These are phyloP conservation scores for Pararge aegeria DNA, from an alignment of 1,140 invertebrate genomes.

Conservation along the genomic window DNA sequence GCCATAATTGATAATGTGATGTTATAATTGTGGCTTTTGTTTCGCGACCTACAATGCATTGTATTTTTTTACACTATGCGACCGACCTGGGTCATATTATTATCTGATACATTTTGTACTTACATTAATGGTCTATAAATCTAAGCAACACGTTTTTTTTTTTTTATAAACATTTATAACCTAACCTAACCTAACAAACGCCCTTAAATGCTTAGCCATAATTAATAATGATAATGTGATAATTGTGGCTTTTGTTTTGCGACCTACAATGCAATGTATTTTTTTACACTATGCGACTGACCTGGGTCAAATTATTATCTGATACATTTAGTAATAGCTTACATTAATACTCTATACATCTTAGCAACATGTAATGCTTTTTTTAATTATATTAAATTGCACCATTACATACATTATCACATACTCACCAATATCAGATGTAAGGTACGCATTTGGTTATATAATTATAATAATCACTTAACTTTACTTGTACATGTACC, in stretches of 20 bases:
- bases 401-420: too few relatives aligned
- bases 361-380: not conserved
- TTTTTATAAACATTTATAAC: too few relatives aligned
- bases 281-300: not conserved
- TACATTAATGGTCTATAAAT: not conserved
- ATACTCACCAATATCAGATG: too few relatives aligned
- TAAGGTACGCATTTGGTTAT: too few relatives aligned
- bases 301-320: not conserved
- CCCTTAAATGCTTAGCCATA: too few relatives aligned
- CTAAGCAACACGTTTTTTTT: not conserved
- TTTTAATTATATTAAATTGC: too few relatives aligned
- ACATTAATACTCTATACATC: not conserved
- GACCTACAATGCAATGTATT: not conserved
- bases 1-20: not conserved
- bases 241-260: not conserved
- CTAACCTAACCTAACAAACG: too few relatives aligned
- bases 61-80: not conserved
- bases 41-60: not conserved
- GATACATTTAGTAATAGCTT: not conserved
- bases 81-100: not conserved
- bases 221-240: too few relatives aligned
- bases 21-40: not conserved
- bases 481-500: too few relatives aligned
- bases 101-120: conserved; percentile 1
- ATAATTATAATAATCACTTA: too few relatives aligned